Conservation (phyloP, 2,797 vertebrate species). For the Sebastiscus albofasciatus region DNA sequence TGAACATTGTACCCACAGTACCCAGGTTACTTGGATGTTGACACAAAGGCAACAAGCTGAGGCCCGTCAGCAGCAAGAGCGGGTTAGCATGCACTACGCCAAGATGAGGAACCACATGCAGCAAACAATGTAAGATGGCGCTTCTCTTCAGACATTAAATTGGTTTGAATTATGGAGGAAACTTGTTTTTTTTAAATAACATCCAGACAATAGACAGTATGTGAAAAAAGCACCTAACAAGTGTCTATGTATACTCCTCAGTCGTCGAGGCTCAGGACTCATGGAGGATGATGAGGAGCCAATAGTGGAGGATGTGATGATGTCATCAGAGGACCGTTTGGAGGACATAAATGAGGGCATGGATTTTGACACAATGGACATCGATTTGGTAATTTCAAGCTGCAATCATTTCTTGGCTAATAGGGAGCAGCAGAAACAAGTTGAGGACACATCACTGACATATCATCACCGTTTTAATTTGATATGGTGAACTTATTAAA, state of each 20-base stretch:
- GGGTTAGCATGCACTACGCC: constrained; percentile 91
- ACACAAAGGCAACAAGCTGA: constrained; percentile 96
- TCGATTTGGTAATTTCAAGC: constrained; percentile 89
- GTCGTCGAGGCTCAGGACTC: constrained; percentile 92
- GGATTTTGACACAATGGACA: constrained; percentile 98
- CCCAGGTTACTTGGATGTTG: constrained; percentile 98
- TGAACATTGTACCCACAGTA: constrained; percentile 74
- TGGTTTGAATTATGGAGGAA: not conserved
- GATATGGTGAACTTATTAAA: not conserved
- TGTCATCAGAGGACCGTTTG: constrained; percentile 96
- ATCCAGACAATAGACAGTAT: not conserved
- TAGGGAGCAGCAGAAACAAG: not conserved
- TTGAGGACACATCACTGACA: not conserved
- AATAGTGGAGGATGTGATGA: constrained; percentile 98
- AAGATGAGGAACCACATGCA: constrained; percentile 97
- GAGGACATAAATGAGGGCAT: constrained; percentile 98
- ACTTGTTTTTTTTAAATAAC: not conserved
- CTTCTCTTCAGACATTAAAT: not conserved
- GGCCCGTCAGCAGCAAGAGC: constrained; percentile 93
- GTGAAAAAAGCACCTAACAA: not conserved
- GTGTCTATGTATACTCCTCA: constrained; percentile 59
- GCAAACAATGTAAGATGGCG: constrained; percentile 90
- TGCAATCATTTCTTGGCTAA: not conserved
- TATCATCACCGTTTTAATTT: not conserved
- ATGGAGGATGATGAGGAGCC: constrained; percentile 99